Base-by-base conservation (phyloP, 2,797 vertebrate species). In the Cuculus canorus region DNA sequence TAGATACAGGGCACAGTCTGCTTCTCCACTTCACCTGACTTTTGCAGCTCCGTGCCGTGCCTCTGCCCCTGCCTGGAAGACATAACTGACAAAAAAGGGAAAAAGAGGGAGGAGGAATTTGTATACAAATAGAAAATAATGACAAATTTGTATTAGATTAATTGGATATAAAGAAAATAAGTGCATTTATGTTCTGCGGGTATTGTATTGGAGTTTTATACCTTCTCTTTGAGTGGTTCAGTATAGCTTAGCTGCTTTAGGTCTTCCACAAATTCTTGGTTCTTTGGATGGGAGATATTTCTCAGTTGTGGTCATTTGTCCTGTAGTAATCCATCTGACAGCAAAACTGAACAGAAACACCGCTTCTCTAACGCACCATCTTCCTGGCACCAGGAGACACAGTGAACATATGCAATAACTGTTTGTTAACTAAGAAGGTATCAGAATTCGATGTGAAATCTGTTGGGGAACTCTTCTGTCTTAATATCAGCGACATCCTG, bases 1-100 rank as follows among this genome's bases (percentile, higher is more conserved):
- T 69, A 45, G 52, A 70, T 50, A 64, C 24, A 24, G 0, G 3
- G 43, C 39, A 57, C 24, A 35, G 13, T 2, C 47, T 37, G 53
- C 28, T 11, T 80, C 43, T 33, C 45, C 11, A 0, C 73, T 66
- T 73, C 75, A 84, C 78, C 90, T 88, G 77, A 48, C 15, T 82
- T 32, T 2, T 63, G 52, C 9, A 86, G 27, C 24, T 71, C 45
- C 19, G 2, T 23, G 18, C 17, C 22, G 1, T 25, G 24, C 28
- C 27, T 3, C 19, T 22, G 1, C 14, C 27, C 47, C 48, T 82
- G 17, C 25, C 45, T 43, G 33, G 61, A 41, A 84, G 14, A 43
- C 0, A 0, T 1, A 32, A 48, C 11, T n/a, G 19, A 2, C 1
- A 7, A 4, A 28, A 32, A 39, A 3, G 14, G 13, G 17, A 59